Evolutionary conservation across 2,113 vertebrate species (phyloP), one percentile per base, ranked within the genome.

Genomic region (Corydoras maculifer): DNA sequence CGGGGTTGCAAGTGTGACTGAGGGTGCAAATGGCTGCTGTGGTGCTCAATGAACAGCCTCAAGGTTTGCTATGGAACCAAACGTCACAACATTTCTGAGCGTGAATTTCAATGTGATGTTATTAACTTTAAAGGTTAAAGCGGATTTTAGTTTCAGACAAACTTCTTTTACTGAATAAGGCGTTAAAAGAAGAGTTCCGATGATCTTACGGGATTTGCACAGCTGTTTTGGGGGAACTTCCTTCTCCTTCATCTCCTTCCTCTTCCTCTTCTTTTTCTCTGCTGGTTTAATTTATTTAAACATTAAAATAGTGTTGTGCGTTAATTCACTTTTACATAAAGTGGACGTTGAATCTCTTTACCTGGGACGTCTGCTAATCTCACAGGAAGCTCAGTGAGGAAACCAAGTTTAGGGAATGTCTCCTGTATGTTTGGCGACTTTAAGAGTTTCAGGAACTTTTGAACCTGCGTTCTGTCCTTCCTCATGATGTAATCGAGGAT

Each of bases 401-500:
- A 81, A 2, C 7, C 0, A 18, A 91, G 87, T 51, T 25, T 65
- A 13, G 88, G 90, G 73, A 87, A 88, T 4, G 79, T 80, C 62
- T 87, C 76, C 62, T 82, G 86, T 54, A 90, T 65, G 9, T 31
- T 57, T 7, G 60, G 12, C 0, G 70, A 58, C 25, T 74, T 75
- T 68, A 90, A 78, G 0, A 90, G 75, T 4, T 83, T 58, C 57
- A 90, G 73, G 0, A 91, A 76, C 0, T 30, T 72, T 31, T 54
- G 43, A 3, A 80, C 79, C 63, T 64, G 30, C 35, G 74, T 30
- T 1, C 70, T 64, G 2, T 86, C 85, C 74, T 82, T 83, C 32
- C 74, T 62, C 25, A 88, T 83, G 57, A 89, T 32, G 29, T 76
- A 82, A 77, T 90, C 90, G 68, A 90, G 80, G 59, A 91, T 82